Evolutionary conservation across 2,113 vertebrate species (phyloP).

Genomic region (Dasyornis broadbenti): DNA sequence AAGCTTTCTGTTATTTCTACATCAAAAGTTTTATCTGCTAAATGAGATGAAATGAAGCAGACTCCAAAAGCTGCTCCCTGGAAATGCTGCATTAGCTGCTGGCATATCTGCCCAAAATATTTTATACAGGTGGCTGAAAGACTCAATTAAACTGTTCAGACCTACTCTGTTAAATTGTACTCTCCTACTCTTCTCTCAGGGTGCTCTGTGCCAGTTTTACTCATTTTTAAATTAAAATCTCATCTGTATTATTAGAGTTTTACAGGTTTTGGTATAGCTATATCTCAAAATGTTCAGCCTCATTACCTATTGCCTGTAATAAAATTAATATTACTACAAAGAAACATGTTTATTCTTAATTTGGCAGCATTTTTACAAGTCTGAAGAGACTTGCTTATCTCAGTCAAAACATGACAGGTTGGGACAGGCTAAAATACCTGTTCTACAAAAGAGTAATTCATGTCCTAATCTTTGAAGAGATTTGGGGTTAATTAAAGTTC

Average conservation of each 20-base stretch:
- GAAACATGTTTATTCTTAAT: not conserved
- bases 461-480: not conserved
- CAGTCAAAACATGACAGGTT: not conserved
- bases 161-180: not conserved
- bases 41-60: not conserved
- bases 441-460: not conserved
- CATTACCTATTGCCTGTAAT: not conserved
- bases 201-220: not conserved
- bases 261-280: not conserved
- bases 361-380: not conserved
- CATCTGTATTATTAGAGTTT: not conserved
- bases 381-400: not conserved
- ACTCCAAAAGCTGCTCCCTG: not conserved
- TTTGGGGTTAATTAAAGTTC: not conserved
- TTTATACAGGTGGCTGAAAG: not conserved
- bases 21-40: not conserved
- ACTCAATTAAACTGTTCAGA: not conserved
- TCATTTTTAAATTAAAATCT: not conserved
- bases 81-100: not conserved
- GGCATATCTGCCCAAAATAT: not conserved
- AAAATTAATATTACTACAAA: not conserved
- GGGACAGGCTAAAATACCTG: not conserved
- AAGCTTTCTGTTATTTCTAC: not conserved
- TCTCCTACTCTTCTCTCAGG: not conserved
- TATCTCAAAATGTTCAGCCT: not conserved